Percentiles rank a stretch among this genome's conserved stretches.
Evolutionary conservation across 2,888 invertebrate genomes (phyloP).

Genomic region (Macrostomum cliftonense): DNA sequence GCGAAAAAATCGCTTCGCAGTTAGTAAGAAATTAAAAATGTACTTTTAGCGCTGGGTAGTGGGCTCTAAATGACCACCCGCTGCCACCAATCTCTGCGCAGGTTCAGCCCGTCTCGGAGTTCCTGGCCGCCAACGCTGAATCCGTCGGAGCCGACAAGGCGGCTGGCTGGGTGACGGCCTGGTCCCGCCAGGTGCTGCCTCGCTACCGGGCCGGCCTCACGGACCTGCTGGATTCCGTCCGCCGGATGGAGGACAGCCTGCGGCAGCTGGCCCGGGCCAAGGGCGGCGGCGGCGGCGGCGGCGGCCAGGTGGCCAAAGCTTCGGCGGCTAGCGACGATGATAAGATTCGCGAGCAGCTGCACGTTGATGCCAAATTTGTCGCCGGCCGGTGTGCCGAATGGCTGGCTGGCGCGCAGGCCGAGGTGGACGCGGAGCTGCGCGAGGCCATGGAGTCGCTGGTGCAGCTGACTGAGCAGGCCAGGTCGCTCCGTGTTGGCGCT

Average conservation of each 20-base stretch:
- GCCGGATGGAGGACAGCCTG: conserved; percentile 81
- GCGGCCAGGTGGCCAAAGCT: conserved; percentile 20
- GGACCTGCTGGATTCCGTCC: conserved; percentile 75
- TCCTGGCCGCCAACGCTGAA: neutral
- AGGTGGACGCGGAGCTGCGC: too few relatives aligned
- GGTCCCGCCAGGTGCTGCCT: neutral
- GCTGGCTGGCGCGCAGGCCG: too few relatives aligned
- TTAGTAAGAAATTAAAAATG: too few relatives aligned
- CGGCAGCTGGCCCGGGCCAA: conserved; percentile 66
- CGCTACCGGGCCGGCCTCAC: conserved; percentile 27
- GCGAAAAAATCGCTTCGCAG: too few relatives aligned
- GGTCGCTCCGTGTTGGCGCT: too few relatives aligned
- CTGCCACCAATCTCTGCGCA: neutral
- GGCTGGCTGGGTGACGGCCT: neutral
- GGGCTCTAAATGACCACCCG: too few relatives aligned
- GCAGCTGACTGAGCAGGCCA: too few relatives aligned
- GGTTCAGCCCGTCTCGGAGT: neutral
- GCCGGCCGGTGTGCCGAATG: too few relatives aligned
- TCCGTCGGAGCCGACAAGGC: neutral
- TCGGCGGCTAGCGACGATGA: conserved; percentile 65
- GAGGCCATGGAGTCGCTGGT: too few relatives aligned
- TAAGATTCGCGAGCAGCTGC: conserved; percentile 73
- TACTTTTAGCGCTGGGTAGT: too few relatives aligned
- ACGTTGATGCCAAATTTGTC: conserved; percentile 51
- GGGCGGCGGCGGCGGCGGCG: conserved; percentile 41